Evolutionary conservation across 2,113 vertebrate genomes (phyloP).

Genomic region (Amphiprion percula): DNA sequence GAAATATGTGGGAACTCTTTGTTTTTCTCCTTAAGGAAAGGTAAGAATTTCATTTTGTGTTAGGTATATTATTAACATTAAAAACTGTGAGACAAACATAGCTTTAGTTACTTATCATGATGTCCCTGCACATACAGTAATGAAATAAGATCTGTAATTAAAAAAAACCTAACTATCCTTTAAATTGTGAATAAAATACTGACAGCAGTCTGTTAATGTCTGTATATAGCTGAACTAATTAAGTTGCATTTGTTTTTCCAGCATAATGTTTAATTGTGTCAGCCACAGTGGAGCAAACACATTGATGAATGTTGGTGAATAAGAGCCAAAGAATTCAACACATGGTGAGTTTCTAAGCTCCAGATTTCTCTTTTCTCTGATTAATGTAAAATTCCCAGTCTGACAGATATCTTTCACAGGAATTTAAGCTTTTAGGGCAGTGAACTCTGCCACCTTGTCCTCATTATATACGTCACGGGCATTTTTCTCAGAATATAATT

Average conservation of each 20-base stretch:
- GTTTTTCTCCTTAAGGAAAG: conserved; percentile 23
- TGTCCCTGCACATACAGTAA: not conserved
- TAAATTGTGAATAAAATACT: not conserved
- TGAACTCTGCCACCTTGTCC: too few species aligned
- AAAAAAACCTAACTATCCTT: not conserved
- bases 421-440: not conserved
- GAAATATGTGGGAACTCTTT: conserved; percentile 11
- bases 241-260: conserved; percentile 1
- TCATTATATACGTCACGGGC: too few species aligned
- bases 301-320: conserved; percentile 68
- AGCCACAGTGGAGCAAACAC: conserved; percentile 76
- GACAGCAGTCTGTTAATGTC: not conserved
- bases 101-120: not conserved
- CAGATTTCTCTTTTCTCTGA: not conserved
- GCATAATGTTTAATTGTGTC: conserved; percentile 11
- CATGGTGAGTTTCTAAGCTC: conserved; percentile 83
- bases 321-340: conserved; percentile 78
- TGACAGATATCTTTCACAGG: not conserved
- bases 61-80: not conserved
- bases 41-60: conserved; percentile 34
- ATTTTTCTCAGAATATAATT: too few species aligned
- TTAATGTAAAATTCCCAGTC: not conserved
- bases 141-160: not conserved
- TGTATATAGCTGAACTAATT: conserved; percentile 15
- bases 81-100: not conserved